Conservation (phyloP, 2,888 invertebrate species). For the Andrena marginata region DNA sequence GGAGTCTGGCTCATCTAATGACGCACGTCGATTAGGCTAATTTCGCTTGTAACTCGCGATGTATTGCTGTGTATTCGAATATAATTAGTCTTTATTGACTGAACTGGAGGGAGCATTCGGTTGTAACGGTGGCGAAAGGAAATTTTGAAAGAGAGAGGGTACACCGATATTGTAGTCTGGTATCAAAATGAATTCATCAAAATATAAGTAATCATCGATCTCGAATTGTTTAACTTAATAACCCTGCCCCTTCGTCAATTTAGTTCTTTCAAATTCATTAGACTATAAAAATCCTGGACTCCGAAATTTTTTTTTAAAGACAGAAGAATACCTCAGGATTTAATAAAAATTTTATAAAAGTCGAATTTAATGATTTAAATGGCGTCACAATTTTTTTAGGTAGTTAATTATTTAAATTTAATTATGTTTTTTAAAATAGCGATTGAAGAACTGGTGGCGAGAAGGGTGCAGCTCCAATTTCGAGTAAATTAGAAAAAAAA, state of each 20-base stretch:
- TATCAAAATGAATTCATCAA: slow-evolving; percentile 25
- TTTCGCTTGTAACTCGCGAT: slow-evolving; percentile 39
- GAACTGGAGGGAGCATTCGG: slow-evolving; percentile 27
- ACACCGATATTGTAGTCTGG: slow-evolving; percentile 17
- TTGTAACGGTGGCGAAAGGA: slow-evolving; percentile 21
- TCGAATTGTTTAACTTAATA: background rate
- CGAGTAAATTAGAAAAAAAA: no score
- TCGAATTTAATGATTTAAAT: no score
- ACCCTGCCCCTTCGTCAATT: no score
- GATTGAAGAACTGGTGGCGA: no score
- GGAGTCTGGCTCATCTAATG: slow-evolving; percentile 15
- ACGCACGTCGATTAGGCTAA: slow-evolving; percentile 35
- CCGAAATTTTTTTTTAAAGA: no score
- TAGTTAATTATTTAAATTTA: no score
- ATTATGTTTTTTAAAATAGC: no score
- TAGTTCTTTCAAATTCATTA: background rate
- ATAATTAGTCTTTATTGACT: slow-evolving; percentile 23
- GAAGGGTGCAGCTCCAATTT: no score
- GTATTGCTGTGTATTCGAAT: slow-evolving; percentile 40
- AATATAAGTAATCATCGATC: slow-evolving; percentile 26
- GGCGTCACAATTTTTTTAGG: no score
- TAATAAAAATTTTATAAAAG: no score
- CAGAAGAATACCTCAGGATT: no score
- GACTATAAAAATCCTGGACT: no score
- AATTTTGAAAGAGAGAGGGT: slow-evolving; percentile 1